Conservation (phyloP, 1,140 invertebrate species). For the Brachionus koreanus region DNA sequence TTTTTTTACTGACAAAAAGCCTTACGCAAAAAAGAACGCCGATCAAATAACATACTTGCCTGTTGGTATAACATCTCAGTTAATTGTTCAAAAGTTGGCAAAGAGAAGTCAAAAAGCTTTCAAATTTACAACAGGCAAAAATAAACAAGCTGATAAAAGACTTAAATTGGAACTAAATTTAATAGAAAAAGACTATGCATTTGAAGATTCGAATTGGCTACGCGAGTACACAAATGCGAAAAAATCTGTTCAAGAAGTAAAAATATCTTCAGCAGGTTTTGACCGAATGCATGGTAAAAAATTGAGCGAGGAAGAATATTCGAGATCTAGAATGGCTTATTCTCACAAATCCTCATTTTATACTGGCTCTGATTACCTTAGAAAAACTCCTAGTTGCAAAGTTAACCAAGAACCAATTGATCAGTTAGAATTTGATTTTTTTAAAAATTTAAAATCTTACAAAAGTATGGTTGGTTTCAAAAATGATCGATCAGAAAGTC, state of each 20-base stretch:
- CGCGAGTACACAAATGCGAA: background rate
- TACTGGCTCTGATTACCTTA: background rate
- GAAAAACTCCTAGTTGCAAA: background rate
- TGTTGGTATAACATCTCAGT: background rate
- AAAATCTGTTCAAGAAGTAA: background rate
- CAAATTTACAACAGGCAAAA: constrained; percentile 13
- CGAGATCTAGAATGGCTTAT: background rate
- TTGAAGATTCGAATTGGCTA: constrained; percentile 19
- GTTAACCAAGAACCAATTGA: background rate
- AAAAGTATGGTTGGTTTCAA: constrained; percentile 22
- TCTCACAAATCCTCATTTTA: background rate
- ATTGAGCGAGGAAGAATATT: background rate
- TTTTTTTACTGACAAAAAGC: background rate
- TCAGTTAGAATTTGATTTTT: background rate
- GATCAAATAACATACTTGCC: background rate
- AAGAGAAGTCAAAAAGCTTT: constrained; percentile 6
- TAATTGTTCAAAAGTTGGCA: background rate
- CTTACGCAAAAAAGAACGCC: background rate
- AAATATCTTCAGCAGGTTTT: background rate
- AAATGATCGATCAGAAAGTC: background rate
- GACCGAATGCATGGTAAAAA: background rate
- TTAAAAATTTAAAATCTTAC: background rate
- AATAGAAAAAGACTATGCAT: constrained; percentile 14
- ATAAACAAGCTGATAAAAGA: constrained; percentile 4
- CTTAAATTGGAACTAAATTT: background rate